A percentile compares a stretch with the other conserved stretches of the same genome.
phyloP scores from a whole-genome alignment of 2,888 invertebrate species.

The Loripinus fragilis region DNA sequence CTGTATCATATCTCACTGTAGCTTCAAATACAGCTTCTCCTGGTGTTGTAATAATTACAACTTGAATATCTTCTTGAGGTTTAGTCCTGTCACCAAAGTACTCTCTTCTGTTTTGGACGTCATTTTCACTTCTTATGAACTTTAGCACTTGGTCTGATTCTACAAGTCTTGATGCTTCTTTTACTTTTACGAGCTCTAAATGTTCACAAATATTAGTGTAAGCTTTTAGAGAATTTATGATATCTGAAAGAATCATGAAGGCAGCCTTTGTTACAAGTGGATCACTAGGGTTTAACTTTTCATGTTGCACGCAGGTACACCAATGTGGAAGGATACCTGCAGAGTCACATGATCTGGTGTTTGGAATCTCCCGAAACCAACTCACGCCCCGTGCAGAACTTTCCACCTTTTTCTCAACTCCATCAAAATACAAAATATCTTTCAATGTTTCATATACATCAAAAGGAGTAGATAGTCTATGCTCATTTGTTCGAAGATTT shows the following conservation, averaged over 20 bases:
- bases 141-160: slow-evolving; percentile 61
- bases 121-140: slow-evolving; percentile 79
- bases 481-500: slow-evolving; percentile 88
- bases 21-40: slow-evolving; percentile 91
- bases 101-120: slow-evolving; percentile 39
- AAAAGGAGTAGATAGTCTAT: slow-evolving; percentile 90
- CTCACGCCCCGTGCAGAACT: slow-evolving; percentile 84
- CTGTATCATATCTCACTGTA: slow-evolving; percentile 86
- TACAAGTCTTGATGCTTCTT: slow-evolving; percentile 87
- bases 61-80: slow-evolving; percentile 83
- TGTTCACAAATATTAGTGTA: slow-evolving; percentile 70
- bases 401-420: slow-evolving; percentile 26
- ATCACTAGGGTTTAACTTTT: slow-evolving; percentile 86
- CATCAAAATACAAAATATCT: slow-evolving; percentile 85
- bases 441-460: slow-evolving; percentile 92
- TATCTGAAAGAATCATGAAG: slow-evolving; percentile 86
- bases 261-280: slow-evolving; percentile 86
- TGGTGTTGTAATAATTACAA: slow-evolving; percentile 88
- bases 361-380: slow-evolving; percentile 90
- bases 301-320: slow-evolving; percentile 92
- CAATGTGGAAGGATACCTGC: slow-evolving; percentile 93
- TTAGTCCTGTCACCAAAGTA: slow-evolving; percentile 49
- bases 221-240: slow-evolving; percentile 87
- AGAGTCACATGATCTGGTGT: slow-evolving; percentile 89
- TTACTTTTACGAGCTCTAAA: slow-evolving; percentile 87